These are phyloP conservation scores for Mantis religiosa DNA, from an alignment of 2,888 invertebrate species.

Conservation along the genomic window DNA sequence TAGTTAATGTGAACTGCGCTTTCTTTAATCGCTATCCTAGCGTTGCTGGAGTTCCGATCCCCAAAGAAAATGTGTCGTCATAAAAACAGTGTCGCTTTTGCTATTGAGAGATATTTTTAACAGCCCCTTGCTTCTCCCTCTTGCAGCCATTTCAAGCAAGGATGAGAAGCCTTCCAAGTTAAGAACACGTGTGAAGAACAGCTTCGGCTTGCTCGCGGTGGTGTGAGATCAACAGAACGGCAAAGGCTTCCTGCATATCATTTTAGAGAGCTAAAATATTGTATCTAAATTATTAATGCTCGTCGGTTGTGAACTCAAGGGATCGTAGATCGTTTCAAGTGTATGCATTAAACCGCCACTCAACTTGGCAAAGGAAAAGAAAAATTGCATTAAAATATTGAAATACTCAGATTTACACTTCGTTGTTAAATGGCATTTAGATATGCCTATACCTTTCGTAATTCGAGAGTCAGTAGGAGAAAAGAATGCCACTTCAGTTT, in stretches of 20 bases:
- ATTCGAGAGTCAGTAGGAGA: too few species aligned
- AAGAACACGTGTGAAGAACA: not conserved
- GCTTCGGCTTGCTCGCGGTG: not conserved
- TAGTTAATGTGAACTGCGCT: not conserved
- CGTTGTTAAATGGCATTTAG: too few species aligned
- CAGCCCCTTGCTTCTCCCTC: not conserved
- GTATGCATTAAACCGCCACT: too few species aligned
- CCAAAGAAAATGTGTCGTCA: not conserved
- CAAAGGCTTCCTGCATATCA: not conserved
- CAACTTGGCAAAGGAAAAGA: too few species aligned
- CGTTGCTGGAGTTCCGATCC: not conserved
- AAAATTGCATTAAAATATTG: too few species aligned
- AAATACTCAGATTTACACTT: too few species aligned
- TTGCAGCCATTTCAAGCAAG: not conserved
- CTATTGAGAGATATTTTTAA: not conserved
- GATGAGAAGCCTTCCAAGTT: not conserved
- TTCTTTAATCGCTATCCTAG: not conserved
- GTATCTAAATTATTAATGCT: too few species aligned
- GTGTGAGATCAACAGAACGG: not conserved
- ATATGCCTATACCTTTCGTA: too few species aligned
- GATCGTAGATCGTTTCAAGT: too few species aligned
- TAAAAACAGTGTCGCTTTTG: not conserved
- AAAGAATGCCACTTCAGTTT: too few species aligned
- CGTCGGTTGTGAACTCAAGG: too few species aligned
- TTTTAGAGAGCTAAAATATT: not conserved